Base-by-base conservation (phyloP, 1,140 invertebrate species). In the Drosophila paulistorum region DNA sequence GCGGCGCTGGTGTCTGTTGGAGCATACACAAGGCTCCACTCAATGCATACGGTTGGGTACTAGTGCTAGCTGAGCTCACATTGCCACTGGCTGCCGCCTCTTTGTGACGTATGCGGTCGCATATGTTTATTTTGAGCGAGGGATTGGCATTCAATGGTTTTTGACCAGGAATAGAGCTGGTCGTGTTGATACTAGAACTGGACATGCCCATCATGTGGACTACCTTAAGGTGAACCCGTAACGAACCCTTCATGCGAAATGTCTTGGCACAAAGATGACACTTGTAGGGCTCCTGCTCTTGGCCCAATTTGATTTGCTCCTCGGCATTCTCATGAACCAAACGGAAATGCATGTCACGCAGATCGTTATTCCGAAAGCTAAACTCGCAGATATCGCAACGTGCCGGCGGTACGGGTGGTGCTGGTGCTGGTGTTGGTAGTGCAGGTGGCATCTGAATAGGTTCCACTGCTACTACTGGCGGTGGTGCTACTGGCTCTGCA, bases 151-250 rank as follows among this genome's bases (percentile, higher is more conserved):
- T 51, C 10, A 17, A 10, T 10, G 7, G 42, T 7, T 45, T 45
- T 9, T n/a, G 14, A n/a, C n/a, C 55, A 35, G 26, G 42, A 7
- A 41, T 58, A 11, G 51, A 65, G 42, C 30, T 65, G 69, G 23
- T 45, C 17, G 58, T 23, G 33, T 42, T 33, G 55, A 9, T 35
- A 30, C 58, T 74, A 23, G 65, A 68, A 62, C 57, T 94, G 94
- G 75, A 65, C 17, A 86, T 58, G 7, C 79, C 82, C 54, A 91
- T 75, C 37, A 94, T 94, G 92, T 97, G 96, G 0, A 96, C 95
- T 20, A 97, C 96, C 91, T 96, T 94, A 81, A 96, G 94, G 92
- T 97, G 96, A 2, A 97, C 95, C 94, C 96, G 96, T 1, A 97
- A 86, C 68, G 96, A 96, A 5, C 96, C 96, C 77, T 94, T 93